Evolutionary conservation across 2,113 vertebrate species (phyloP).

Genomic region (Cyanocitta stelleri): DNA sequence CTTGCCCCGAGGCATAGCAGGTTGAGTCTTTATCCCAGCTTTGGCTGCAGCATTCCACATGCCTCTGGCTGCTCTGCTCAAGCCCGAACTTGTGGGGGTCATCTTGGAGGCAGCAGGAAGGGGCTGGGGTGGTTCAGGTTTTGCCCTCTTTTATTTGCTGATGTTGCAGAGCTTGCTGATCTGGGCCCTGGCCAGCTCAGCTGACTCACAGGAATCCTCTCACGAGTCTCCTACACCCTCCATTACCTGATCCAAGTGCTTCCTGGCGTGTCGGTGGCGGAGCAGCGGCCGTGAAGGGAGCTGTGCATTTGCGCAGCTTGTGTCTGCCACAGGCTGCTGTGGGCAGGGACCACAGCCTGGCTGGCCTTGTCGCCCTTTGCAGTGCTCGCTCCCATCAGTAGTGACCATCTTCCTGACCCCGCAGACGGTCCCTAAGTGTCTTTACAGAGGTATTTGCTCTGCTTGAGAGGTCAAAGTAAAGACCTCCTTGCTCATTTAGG

Average conservation of each 20-base stretch:
- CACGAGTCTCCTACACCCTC: slow-evolving; percentile 24
- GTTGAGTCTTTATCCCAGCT: neutral
- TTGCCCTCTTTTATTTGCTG: slow-evolving; percentile 33
- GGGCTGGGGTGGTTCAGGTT: neutral
- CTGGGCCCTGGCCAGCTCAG: slow-evolving; percentile 16
- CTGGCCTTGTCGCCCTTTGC: neutral
- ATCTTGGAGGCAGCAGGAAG: neutral
- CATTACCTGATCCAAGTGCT: slow-evolving; percentile 15
- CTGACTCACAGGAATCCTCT: slow-evolving; percentile 45
- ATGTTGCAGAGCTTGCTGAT: neutral
- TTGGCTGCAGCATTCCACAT: neutral
- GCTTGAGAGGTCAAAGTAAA: neutral
- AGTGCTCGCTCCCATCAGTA: neutral
- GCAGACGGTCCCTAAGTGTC: neutral
- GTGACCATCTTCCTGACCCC: neutral
- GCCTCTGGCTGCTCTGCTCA: neutral
- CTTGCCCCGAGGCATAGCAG: neutral
- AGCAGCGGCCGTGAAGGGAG: neutral
- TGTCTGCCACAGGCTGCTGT: neutral
- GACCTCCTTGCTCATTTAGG: neutral
- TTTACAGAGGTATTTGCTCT: neutral
- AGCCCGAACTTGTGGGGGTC: neutral
- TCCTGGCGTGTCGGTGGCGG: neutral
- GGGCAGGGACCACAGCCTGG: neutral
- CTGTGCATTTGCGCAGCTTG: neutral